Percentiles rank a stretch among this genome's conserved stretches.
Evolutionary conservation across 2,888 invertebrate genomes (phyloP).

Genomic region (Eledone cirrhosa): DNA sequence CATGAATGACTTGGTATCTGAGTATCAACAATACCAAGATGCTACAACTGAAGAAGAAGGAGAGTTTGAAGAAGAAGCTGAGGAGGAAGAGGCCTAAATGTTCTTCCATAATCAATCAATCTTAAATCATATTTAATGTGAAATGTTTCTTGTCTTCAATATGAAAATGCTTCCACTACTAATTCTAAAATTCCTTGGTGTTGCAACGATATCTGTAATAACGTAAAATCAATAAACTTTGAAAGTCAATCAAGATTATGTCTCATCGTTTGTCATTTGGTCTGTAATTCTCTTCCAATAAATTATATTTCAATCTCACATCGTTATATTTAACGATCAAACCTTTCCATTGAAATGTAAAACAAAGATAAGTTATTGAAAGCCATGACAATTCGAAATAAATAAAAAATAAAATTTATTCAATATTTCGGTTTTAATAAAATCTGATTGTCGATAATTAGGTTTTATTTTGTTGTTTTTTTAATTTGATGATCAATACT

Average conservation of each 20-base stretch:
- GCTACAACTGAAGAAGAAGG: conserved; percentile 71
- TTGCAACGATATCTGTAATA: not conserved
- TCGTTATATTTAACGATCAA: not conserved
- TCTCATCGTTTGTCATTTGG: not conserved
- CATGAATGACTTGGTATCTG: conserved; percentile 77
- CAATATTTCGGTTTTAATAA: too few relatives aligned
- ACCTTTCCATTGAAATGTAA: not conserved
- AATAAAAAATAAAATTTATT: too few relatives aligned
- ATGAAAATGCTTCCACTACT: conserved; percentile 1
- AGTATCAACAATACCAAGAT: conserved; percentile 46
- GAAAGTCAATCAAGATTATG: not conserved
- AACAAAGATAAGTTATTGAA: not conserved
- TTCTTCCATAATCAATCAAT: not conserved
- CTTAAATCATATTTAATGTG: not conserved
- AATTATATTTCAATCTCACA: not conserved
- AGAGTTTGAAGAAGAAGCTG: conserved; percentile 69
- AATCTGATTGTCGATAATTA: too few relatives aligned
- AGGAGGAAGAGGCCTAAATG: conserved; percentile 26
- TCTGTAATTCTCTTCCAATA: not conserved
- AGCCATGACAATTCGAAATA: not conserved
- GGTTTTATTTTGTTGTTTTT: too few relatives aligned
- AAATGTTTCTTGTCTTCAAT: not conserved
- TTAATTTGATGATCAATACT: too few relatives aligned
- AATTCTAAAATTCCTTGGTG: not conserved
- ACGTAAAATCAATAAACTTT: not conserved